phyloP scores from a whole-genome alignment of 2,797 vertebrate species.

The Sebastes flavidus region DNA sequence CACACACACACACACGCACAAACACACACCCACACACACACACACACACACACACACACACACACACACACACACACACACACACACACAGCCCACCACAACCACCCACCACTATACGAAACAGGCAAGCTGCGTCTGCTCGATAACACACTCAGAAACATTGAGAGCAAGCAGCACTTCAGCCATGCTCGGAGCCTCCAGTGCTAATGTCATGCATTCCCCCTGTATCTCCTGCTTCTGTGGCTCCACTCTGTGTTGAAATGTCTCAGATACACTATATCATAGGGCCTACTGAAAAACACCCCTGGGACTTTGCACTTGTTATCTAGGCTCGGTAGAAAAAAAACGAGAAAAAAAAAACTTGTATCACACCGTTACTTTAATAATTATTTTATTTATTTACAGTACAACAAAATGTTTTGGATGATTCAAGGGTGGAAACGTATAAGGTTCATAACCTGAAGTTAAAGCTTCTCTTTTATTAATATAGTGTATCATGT shows the following conservation, averaged over 20 bases:
- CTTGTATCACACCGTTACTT: background rate
- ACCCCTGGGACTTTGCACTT: background rate
- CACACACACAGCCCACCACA: slow-evolving; percentile 17
- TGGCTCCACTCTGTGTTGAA: background rate
- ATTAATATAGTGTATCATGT: background rate
- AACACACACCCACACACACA: slow-evolving; percentile 5
- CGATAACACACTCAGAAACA: slow-evolving; percentile 47
- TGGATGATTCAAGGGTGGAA: background rate
- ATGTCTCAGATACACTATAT: background rate
- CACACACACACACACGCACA: background rate
- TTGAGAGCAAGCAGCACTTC: slow-evolving; percentile 15
- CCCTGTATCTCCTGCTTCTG: background rate
- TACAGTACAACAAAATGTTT: background rate
- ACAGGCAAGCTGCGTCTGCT: slow-evolving; percentile 38
- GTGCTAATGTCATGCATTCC: slow-evolving; percentile 22
- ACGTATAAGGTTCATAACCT: background rate
- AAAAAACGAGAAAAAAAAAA: background rate
- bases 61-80: slow-evolving; percentile 6
- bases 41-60: background rate
- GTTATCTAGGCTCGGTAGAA: background rate
- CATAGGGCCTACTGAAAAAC: background rate
- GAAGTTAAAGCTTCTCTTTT: background rate
- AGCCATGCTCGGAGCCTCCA: slow-evolving; percentile 6
- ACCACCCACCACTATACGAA: slow-evolving; percentile 7
- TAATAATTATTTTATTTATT: background rate